Evolutionary conservation across 2,113 vertebrate species (phyloP), one percentile per base, ranked within the genome.

Genomic region (Butastur rufipennis): DNA sequence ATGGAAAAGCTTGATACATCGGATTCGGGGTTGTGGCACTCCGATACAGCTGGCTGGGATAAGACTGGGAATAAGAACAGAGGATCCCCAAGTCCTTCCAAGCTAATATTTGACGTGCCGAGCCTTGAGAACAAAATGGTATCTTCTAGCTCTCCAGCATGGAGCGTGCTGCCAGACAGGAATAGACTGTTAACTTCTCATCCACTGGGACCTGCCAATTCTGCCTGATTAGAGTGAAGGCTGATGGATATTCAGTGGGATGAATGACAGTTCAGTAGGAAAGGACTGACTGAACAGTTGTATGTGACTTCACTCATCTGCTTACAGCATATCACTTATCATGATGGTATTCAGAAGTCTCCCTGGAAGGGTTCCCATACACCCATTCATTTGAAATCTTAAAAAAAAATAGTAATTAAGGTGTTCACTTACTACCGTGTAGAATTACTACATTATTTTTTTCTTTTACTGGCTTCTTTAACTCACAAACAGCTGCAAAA

Each of bases 241-340:
- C 73, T 95, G 93, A 85, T 0, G 16, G 91, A 81, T 88, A 48
- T 55, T 91, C 78, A 32, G 48, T 42, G 34, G 75, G 42, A 84
- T 95, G 84, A 94, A 67, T 96, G 95, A 87, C 94, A 95, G 84
- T n/a, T 94, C 65, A 63, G 77, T 27, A 73, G 77, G 59, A 86
- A 88, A 48, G 85, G 85, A 59, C 79, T 96, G 90, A 88, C 94
- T 93, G 90, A 96, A 75, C 83, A 91, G 72, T 72, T 81, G 77
- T 91, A 56, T 75, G 82, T 92, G 95, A 84, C 92, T 97, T 79
- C 65, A 63, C 66, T 96, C 61, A 81, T 92, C 86, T 79, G 83
- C 93, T 93, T 89, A 73, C 81, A 89, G 73, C 43, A 4, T 40
- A 82, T 91, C 95, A 84, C 86, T 95, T 83, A 45, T 31, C 82